Percentiles rank a stretch among this genome's conserved stretches.
Conservation (phyloP, 2,113 vertebrate genomes). For the Microcebus ravelobensis region DNA sequence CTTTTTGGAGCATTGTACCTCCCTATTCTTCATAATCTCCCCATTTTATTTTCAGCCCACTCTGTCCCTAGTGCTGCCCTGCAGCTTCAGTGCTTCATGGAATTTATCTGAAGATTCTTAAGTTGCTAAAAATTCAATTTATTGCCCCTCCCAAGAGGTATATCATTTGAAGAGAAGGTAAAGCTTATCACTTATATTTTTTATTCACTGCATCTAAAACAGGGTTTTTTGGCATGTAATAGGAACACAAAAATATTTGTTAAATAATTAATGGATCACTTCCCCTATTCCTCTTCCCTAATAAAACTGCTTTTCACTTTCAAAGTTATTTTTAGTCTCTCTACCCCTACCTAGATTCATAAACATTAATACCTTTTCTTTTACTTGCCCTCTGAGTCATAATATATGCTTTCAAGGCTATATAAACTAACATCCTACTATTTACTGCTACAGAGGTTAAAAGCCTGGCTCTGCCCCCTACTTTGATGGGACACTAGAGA, state of each 20-base stretch:
- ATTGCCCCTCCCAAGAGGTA: neutral
- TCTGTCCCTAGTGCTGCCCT: neutral
- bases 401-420: neutral
- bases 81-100: neutral
- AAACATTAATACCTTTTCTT: neutral
- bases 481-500: neutral
- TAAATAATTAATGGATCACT: neutral
- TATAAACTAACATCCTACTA: neutral
- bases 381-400: neutral
- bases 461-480: neutral
- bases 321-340: neutral
- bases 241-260: neutral
- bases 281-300: neutral
- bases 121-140: neutral
- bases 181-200: neutral
- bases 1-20: neutral
- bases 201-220: neutral
- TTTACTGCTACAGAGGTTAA: neutral
- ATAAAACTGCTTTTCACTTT: neutral
- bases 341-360: neutral
- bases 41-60: neutral
- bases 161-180: neutral
- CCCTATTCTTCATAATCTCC: neutral
- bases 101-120: neutral
- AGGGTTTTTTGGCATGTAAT: neutral